Evolutionary conservation across 2,888 invertebrate species (phyloP).

Genomic region (Eristalis intricaria): DNA sequence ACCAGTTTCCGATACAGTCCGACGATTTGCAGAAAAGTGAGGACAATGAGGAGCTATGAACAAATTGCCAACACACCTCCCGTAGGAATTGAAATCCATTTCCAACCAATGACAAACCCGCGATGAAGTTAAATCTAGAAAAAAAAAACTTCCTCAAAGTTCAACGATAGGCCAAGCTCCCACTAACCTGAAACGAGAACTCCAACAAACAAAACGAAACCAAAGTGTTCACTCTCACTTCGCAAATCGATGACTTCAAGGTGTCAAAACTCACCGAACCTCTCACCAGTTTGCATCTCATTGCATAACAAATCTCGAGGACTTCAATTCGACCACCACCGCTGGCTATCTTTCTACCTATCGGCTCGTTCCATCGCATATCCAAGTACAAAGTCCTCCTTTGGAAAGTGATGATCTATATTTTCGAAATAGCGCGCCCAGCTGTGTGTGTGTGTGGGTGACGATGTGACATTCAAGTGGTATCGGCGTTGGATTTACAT

Average conservation of each 20-base stretch:
- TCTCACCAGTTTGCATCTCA: neutral
- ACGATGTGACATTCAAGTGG: neutral
- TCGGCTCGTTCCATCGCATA: neutral
- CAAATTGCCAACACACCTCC: too few relatives aligned
- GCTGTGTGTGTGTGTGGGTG: neutral
- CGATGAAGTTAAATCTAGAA: too few relatives aligned
- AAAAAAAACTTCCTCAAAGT: neutral
- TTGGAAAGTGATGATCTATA: slow-evolving; percentile 44
- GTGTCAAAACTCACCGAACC: neutral
- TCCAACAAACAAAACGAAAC: neutral
- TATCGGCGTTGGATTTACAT: slow-evolving; percentile 25
- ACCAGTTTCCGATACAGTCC: too few relatives aligned
- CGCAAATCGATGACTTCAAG: neutral
- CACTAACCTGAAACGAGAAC: neutral
- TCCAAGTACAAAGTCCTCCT: slow-evolving; percentile 30
- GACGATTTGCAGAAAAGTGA: too few relatives aligned
- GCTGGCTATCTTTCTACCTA: neutral
- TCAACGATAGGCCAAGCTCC: neutral
- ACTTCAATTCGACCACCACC: neutral
- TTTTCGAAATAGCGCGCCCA: neutral
- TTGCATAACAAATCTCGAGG: slow-evolving; percentile 8
- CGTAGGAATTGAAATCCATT: too few relatives aligned
- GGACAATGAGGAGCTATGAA: too few relatives aligned
- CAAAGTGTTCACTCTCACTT: neutral
- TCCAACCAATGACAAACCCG: too few relatives aligned